Evolutionary conservation across 2,797 vertebrate genomes (phyloP).

Genomic region (Nannoperca obscura): DNA sequence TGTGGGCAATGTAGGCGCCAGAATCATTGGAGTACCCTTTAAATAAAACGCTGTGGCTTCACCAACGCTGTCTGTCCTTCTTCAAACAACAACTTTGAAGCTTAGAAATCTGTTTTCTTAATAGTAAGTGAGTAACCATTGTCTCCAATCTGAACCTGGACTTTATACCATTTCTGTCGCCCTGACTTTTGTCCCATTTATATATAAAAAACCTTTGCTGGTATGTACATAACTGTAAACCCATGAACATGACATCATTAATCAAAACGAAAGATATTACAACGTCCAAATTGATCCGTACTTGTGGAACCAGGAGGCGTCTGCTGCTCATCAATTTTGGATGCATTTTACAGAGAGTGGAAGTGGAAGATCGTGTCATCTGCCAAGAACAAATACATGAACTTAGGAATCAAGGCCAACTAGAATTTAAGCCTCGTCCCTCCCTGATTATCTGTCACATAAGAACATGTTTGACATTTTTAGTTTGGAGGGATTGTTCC

Average conservation of each 20-base stretch:
- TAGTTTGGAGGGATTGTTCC: not conserved
- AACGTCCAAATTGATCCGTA: not conserved
- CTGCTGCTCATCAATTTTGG: not conserved
- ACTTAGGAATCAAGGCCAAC: not conserved
- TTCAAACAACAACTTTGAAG: not conserved
- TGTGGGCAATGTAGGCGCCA: not conserved
- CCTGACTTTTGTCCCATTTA: slow-evolving; percentile 37
- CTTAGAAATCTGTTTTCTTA: not conserved
- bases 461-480: not conserved
- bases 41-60: not conserved
- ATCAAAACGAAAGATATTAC: not conserved
- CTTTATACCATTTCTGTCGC: not conserved
- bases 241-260: not conserved
- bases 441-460: not conserved
- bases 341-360: not conserved
- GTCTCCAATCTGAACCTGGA: slow-evolving; percentile 19
- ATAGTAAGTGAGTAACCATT: not conserved
- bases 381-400: not conserved
- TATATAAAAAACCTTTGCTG: too few relatives aligned
- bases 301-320: not conserved
- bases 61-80: not conserved
- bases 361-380: not conserved
- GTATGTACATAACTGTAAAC: not conserved
- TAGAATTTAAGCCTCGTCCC: not conserved
- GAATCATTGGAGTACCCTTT: too few relatives aligned